phyloP scores from a whole-genome alignment of 2,113 vertebrate species.

The Stegostoma tigrinum region DNA sequence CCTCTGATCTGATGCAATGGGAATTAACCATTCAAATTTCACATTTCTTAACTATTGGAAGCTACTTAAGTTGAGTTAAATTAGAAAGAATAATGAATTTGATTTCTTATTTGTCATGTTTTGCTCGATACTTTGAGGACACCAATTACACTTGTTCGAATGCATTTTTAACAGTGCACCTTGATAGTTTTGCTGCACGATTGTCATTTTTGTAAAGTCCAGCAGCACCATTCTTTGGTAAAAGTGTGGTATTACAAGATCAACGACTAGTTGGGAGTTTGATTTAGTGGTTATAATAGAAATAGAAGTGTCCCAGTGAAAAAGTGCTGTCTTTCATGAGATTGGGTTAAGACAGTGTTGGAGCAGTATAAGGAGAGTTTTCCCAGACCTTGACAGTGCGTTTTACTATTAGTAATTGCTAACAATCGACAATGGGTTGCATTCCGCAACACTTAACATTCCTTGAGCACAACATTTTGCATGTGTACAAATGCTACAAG shows the following conservation, averaged over 20 bases:
- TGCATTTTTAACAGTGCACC: neutral
- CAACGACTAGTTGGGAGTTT: neutral
- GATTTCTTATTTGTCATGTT: neutral
- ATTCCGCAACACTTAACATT: neutral
- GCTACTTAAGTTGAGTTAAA: neutral
- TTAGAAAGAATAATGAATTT: neutral
- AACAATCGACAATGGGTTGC: neutral
- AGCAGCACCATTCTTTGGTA: neutral
- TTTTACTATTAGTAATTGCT: neutral
- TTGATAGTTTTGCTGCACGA: neutral
- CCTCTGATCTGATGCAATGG: conserved; percentile 1
- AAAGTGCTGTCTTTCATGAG: neutral
- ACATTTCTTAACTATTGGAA: neutral
- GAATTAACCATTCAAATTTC: neutral
- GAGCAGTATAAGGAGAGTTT: neutral
- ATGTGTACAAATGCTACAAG: neutral
- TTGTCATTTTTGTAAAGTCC: neutral
- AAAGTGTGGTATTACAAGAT: neutral
- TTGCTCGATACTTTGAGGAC: neutral
- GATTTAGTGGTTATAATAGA: neutral
- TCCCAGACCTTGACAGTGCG: neutral
- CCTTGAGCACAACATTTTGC: neutral
- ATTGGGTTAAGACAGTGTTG: neutral
- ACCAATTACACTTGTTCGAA: neutral
- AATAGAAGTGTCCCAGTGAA: neutral